Evolutionary conservation across 2,888 invertebrate species (phyloP).

Genomic region (Brassicogethes aeneus): DNA sequence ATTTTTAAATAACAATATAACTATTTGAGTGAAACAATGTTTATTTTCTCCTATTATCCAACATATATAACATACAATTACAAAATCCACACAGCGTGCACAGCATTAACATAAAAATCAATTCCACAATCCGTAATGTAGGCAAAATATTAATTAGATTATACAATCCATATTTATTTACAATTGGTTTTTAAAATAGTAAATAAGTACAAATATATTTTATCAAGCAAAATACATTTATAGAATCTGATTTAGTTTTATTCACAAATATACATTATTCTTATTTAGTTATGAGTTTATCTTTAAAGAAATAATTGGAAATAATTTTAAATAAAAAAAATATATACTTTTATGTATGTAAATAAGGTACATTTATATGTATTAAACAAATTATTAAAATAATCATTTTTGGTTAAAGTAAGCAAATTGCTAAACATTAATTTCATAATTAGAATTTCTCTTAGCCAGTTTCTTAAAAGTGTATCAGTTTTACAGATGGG

Average conservation of each 20-base stretch:
- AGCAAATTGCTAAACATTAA: too few species aligned
- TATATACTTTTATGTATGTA: too few species aligned
- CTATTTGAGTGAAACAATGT: slow-evolving; percentile 14
- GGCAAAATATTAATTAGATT: not conserved
- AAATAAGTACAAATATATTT: slow-evolving; percentile 1
- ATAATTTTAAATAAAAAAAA: not conserved
- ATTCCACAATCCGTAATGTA: not conserved
- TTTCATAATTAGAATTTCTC: too few species aligned
- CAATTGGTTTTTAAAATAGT: not conserved
- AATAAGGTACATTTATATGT: slow-evolving; percentile 1
- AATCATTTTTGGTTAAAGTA: too few species aligned
- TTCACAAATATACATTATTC: not conserved
- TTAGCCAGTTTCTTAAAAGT: too few species aligned
- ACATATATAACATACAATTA: slow-evolving; percentile 19
- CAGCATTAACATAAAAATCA: slow-evolving; percentile 10
- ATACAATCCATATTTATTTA: not conserved
- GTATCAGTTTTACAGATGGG: too few species aligned
- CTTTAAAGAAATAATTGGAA: not conserved
- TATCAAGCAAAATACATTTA: not conserved
- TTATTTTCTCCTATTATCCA: slow-evolving; percentile 15
- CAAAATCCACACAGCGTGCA: slow-evolving; percentile 18
- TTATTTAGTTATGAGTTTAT: not conserved
- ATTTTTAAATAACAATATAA: not conserved
- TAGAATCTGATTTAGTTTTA: not conserved
- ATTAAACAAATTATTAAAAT: too few species aligned